Percentiles rank a stretch among this genome's conserved stretches.
phyloP scores from a whole-genome alignment of 2,888 invertebrate genomes.

The Geotrupes spiniger region DNA sequence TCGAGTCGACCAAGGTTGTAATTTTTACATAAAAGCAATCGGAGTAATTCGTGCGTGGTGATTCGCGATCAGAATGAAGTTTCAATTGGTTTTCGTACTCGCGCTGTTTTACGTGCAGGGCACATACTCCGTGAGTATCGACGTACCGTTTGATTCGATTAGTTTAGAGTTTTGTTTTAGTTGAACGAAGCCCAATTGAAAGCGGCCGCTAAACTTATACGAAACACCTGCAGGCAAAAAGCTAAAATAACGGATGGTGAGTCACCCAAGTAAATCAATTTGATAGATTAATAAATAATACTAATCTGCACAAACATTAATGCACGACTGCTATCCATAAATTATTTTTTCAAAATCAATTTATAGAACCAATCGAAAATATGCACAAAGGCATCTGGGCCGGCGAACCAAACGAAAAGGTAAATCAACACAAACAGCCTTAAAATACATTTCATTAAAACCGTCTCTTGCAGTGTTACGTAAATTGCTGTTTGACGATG shows the following conservation, averaged over 20 bases:
- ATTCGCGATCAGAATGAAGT: no score
- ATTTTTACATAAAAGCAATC: no score
- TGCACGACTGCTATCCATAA: no score
- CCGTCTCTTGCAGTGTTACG: conserved; percentile 49
- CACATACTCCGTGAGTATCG: no score
- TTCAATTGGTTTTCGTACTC: no score
- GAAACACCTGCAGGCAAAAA: conserved; percentile 63
- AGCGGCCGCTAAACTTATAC: conserved; percentile 58
- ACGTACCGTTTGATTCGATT: no score
- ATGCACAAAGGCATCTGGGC: conserved; percentile 31
- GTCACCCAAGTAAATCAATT: no score
- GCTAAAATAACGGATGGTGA: conserved; percentile 57
- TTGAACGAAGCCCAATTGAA: conserved; percentile 56
- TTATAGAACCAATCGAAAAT: conserved; percentile 31
- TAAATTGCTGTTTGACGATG: conserved; percentile 51
- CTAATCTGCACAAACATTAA: no score
- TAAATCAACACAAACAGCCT: conserved; percentile 2
- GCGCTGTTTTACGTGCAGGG: no score
- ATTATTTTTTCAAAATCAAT: no score
- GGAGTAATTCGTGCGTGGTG: no score
- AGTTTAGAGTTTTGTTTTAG: conserved; percentile 25
- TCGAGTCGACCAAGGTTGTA: neutral
- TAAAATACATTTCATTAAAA: conserved; percentile 9
- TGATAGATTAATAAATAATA: no score
- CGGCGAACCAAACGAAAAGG: conserved; percentile 23